Percentiles rank a stretch among this genome's conserved stretches.
Conservation (phyloP, 2,113 vertebrate species). For the Salvelinus alpinus region DNA sequence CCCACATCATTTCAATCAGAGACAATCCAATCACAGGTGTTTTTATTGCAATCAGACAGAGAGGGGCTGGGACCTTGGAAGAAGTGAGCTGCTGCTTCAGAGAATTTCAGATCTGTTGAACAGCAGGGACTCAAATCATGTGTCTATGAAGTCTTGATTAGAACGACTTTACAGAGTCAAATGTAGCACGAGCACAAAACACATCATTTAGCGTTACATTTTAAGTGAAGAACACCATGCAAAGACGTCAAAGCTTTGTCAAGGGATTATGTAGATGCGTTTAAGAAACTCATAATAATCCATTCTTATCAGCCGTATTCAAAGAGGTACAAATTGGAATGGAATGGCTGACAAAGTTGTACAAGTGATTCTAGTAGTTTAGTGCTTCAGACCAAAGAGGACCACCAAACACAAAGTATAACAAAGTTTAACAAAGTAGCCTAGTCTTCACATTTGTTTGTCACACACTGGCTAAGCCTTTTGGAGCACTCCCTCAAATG, state of each 20-base stretch:
- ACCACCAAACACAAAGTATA: constrained; percentile 45
- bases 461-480: too few species aligned
- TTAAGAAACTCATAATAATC: constrained; percentile 63
- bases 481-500: too few species aligned
- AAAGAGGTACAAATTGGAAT: constrained; percentile 65
- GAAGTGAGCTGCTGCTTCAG: constrained; percentile 34
- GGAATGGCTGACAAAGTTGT: constrained; percentile 49
- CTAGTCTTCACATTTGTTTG: too few species aligned
- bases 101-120: constrained; percentile 30
- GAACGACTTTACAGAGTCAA: constrained; percentile 65
- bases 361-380: constrained; percentile 34
- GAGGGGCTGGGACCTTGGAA: constrained; percentile 35
- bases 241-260: constrained; percentile 69
- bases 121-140: constrained; percentile 60
- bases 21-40: constrained; percentile 51
- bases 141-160: constrained; percentile 71
- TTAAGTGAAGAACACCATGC: constrained; percentile 51
- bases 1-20: constrained; percentile 47
- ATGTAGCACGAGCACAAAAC: constrained; percentile 46
- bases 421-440: too few species aligned
- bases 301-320: constrained; percentile 71
- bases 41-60: constrained; percentile 54
- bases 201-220: constrained; percentile 23
- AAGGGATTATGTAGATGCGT: constrained; percentile 65
- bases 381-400: constrained; percentile 55